These are phyloP conservation scores for Drosophila colorata DNA, from an alignment of 2,888 invertebrate species.

Conservation along the genomic window DNA sequence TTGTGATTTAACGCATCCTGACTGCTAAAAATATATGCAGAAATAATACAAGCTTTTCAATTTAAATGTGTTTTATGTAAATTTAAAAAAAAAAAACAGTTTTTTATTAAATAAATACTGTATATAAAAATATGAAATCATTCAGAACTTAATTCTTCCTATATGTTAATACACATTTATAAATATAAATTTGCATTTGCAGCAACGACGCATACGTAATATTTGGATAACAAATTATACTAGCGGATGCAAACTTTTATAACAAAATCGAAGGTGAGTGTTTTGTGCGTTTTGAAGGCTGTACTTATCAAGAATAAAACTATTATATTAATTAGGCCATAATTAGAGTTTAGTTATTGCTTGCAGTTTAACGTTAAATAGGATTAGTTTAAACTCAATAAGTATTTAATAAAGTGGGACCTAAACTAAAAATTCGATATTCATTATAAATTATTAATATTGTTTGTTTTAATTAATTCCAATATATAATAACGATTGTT, in stretches of 20 bases:
- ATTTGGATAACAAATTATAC: constrained; percentile 48
- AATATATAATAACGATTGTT: no score
- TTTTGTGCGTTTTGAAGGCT: not conserved
- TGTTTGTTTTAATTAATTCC: no score
- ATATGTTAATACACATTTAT: constrained; percentile 28
- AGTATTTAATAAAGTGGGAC: no score
- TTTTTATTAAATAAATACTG: constrained; percentile 12
- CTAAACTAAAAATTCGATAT: no score
- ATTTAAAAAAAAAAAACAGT: not conserved
- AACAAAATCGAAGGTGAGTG: constrained; percentile 52
- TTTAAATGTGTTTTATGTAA: constrained; percentile 16
- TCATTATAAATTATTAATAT: no score
- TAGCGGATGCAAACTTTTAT: constrained; percentile 48
- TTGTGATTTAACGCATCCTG: constrained; percentile 25
- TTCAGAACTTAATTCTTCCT: constrained; percentile 24
- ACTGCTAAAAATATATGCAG: constrained; percentile 2
- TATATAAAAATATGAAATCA: constrained; percentile 10
- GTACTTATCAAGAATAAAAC: not conserved
- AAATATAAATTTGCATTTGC: constrained; percentile 50
- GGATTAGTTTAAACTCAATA: not conserved
- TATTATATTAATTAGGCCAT: not conserved
- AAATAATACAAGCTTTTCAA: constrained; percentile 7
- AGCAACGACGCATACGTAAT: constrained; percentile 44
- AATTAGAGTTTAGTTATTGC: not conserved
- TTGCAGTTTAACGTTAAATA: not conserved